Evolutionary conservation across 2,113 vertebrate genomes (phyloP).

Genomic region (Scytalopus superciliaris): DNA sequence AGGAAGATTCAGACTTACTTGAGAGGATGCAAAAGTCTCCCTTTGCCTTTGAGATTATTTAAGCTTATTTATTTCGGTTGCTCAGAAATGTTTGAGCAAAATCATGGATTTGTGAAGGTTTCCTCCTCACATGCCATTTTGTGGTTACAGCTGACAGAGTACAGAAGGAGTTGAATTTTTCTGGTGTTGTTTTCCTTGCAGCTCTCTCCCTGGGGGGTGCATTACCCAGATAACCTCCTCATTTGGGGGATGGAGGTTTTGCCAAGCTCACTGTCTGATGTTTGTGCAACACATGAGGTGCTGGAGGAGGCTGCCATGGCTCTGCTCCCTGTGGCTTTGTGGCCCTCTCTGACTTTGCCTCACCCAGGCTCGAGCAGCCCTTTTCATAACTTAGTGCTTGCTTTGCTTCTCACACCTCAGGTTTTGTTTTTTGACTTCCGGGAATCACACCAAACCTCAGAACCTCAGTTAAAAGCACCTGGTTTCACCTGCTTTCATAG

Average conservation of each 20-base stretch:
- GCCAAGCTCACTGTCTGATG: neutral
- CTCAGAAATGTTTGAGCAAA: neutral
- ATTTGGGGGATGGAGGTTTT: neutral
- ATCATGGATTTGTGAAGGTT: neutral
- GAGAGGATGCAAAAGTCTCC: neutral
- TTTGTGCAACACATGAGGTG: neutral
- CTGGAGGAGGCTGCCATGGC: neutral
- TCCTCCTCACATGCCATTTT: neutral
- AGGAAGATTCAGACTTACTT: neutral
- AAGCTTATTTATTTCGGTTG: neutral
- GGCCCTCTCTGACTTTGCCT: neutral
- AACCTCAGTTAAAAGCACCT: slow-evolving; percentile 14
- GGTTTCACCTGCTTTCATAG: slow-evolving; percentile 40
- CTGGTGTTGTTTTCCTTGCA: neutral
- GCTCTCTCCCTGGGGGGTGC: neutral
- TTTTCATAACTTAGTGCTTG: neutral
- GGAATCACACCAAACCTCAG: slow-evolving; percentile 27
- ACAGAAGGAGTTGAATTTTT: neutral
- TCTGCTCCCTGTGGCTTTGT: neutral
- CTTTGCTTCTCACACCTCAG: neutral
- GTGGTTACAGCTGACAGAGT: neutral
- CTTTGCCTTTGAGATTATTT: neutral
- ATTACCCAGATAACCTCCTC: neutral
- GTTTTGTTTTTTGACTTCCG: neutral
- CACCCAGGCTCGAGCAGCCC: neutral